phyloP scores from a whole-genome alignment of 1,140 invertebrate species.

The Carposina sasakii region DNA sequence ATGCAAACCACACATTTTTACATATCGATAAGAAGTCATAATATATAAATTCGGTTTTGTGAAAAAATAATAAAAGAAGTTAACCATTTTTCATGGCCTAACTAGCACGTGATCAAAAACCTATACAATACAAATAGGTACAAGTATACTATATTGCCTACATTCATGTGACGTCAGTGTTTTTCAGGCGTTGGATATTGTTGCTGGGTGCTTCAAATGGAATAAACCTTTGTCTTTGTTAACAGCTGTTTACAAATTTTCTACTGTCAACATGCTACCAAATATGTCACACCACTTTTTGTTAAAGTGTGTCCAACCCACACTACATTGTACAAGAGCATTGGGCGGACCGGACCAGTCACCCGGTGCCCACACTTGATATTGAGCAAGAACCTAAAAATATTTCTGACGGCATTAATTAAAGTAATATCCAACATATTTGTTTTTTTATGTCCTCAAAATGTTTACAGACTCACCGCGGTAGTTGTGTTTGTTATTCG shows the following conservation, averaged over 20 bases:
- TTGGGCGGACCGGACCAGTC: slow-evolving; percentile 55
- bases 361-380: slow-evolving; percentile 33
- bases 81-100: too few relatives aligned
- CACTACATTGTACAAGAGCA: slow-evolving; percentile 26
- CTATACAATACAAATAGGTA: too few relatives aligned
- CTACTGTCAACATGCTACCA: not conserved
- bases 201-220: not conserved
- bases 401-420: slow-evolving; percentile 20
- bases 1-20: too few relatives aligned
- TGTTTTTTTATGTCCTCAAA: slow-evolving; percentile 7
- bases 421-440: not conserved
- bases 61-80: too few relatives aligned
- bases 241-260: too few relatives aligned
- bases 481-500: not conserved
- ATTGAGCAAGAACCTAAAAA: slow-evolving; percentile 30
- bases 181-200: not conserved
- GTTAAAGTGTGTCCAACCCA: slow-evolving; percentile 30
- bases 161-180: slow-evolving; percentile 5
- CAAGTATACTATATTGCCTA: too few relatives aligned
- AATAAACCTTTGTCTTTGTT: too few relatives aligned
- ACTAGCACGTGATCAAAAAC: too few relatives aligned
- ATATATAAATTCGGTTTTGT: too few relatives aligned
- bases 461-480: not conserved
- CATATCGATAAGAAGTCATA: too few relatives aligned
- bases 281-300: not conserved